phyloP scores from a whole-genome alignment of 2,113 vertebrate genomes.

The Calidris pugnax region DNA sequence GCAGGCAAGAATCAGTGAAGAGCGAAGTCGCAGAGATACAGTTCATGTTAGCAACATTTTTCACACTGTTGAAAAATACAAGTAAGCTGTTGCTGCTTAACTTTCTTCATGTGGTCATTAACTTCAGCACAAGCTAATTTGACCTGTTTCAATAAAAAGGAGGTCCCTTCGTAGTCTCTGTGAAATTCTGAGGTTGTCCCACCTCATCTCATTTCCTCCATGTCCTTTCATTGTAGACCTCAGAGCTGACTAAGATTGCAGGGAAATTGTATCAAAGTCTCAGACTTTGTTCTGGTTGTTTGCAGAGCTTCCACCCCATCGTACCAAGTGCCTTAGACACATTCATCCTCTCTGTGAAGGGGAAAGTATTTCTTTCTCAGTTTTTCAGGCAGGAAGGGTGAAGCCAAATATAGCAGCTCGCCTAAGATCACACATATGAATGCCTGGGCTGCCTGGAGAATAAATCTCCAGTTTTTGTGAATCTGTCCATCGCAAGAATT shows the following conservation, averaged over 20 bases:
- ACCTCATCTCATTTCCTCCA: not conserved
- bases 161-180: not conserved
- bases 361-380: not conserved
- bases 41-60: not conserved
- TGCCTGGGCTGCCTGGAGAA: not conserved
- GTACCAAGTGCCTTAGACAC: not conserved
- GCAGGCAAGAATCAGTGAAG: not conserved
- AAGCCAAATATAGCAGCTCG: not conserved
- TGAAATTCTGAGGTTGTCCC: not conserved
- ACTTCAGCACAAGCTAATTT: not conserved
- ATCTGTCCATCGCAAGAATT: not conserved
- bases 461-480: not conserved
- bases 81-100: not conserved
- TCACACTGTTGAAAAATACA: not conserved
- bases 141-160: not conserved
- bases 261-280: not conserved
- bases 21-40: not conserved
- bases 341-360: not conserved
- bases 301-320: not conserved
- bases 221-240: not conserved
- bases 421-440: not conserved
- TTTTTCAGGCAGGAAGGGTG: not conserved
- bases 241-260: not conserved
- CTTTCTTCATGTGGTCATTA: not conserved
- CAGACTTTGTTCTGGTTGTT: slow-evolving; percentile 9